These are phyloP conservation scores for Ophion slaviceki DNA, from an alignment of 2,888 invertebrate genomes.

Conservation along the genomic window DNA sequence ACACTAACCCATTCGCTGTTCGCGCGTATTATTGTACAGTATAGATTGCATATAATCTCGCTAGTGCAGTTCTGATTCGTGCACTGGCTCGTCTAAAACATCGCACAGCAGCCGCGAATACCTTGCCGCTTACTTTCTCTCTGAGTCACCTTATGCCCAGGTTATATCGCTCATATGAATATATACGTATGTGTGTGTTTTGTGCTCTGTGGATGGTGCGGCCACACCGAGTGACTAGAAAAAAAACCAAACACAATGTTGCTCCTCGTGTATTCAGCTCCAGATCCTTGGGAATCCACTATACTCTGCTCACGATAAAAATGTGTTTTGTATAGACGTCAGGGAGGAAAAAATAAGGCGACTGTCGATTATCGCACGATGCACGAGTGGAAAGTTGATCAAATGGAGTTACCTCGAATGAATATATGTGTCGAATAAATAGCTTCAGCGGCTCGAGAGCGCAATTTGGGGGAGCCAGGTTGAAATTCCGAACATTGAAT, in stretches of 20 bases:
- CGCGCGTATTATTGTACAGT: constrained; percentile 18
- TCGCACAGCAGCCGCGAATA: constrained; percentile 71
- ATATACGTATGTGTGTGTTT: constrained; percentile 50
- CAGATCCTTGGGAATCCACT: constrained; percentile 48
- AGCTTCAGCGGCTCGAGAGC: no score
- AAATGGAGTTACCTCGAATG: neutral
- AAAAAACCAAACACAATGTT: constrained; percentile 37
- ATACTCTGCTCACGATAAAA: constrained; percentile 36
- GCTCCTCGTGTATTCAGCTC: constrained; percentile 11
- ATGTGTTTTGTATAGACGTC: neutral
- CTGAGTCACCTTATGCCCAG: constrained; percentile 73
- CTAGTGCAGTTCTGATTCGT: constrained; percentile 63
- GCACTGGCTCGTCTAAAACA: constrained; percentile 72
- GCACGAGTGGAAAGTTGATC: neutral
- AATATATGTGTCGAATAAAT: no score
- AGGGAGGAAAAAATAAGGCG: neutral
- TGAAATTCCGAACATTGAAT: no score
- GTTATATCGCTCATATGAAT: constrained; percentile 59
- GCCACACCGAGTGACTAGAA: constrained; percentile 29
- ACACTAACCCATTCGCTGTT: constrained; percentile 14
- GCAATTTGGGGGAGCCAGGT: no score
- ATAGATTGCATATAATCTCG: constrained; percentile 15
- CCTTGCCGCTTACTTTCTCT: constrained; percentile 78
- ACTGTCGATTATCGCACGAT: neutral
- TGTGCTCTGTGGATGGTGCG: constrained; percentile 33